Evolutionary conservation across 2,113 vertebrate species (phyloP), one percentile per base, ranked within the genome.

Genomic region (Phasianus colchicus): DNA sequence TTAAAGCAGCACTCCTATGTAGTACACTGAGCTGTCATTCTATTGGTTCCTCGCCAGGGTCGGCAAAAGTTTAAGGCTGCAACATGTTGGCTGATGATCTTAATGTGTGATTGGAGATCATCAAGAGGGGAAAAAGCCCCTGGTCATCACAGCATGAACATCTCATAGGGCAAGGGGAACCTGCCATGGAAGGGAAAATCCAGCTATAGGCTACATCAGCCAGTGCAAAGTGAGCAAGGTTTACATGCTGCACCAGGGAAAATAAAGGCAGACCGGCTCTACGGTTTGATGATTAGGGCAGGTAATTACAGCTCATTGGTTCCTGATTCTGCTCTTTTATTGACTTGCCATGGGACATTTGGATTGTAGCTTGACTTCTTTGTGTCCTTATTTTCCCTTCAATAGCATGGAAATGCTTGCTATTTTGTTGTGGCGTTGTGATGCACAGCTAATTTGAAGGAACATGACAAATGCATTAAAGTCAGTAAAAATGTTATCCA

Each of bases 11-110:
- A 50, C 19, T 95, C 74, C 75, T 77, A 55, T 61, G 60, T 27
- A 95, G 87, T 93, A 92, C 78, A 92, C 95, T 96, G 96, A 96
- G 64, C 81, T 83, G 67, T 85, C 86, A 80, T 95, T 90, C 61
- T 82, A 67, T 74, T 95, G 75, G 48, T 84, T 92, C 85, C 80
- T 90, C 12, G 8, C 25, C 54, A 63, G 73, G 89, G 45, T 78
- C 91, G 64, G 83, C 21, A 57, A 52, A 89, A 78, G 57, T 91
- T 3, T 88, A 61, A 88, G 60, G 61, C 75, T 88, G 60, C 40
- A 55, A 79, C 16, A n/a, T 15, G 36, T 65, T 71, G 42, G 75
- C 66, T 93, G 45, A 38, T 73, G 55, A 96, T 65, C 86, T 80
- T 27, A 45, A 89, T 76, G 70, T 55, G 43, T 82, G 20, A 17